Evolutionary conservation across 2,797 vertebrate genomes (phyloP).

Genomic region (Taeniopygia guttata): DNA sequence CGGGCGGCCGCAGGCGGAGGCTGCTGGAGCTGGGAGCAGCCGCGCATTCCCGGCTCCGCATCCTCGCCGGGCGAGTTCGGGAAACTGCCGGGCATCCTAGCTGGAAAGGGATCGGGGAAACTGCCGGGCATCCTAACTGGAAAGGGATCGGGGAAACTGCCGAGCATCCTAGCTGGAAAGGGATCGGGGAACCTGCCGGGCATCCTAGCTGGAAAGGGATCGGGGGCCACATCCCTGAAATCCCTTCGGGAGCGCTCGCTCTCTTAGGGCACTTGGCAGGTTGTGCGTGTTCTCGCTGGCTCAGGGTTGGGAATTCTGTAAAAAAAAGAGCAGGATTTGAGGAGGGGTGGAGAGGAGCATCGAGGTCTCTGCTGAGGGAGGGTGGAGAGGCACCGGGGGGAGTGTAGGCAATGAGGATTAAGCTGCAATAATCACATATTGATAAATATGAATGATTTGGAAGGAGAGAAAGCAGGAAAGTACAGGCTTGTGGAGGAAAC

Average conservation of each 20-base stretch:
- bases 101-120: not conserved
- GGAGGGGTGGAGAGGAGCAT: not conserved
- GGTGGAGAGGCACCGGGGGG: not conserved
- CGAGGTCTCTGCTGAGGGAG: not conserved
- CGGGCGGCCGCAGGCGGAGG: not conserved
- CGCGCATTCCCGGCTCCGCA: not conserved
- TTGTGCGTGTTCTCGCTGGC: accelerated
- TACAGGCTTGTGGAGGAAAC: not conserved
- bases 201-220: no score
- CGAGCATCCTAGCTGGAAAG: no score
- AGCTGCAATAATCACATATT: not conserved
- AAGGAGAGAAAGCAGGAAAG: not conserved
- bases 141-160: no score
- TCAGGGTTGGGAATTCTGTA: not conserved
- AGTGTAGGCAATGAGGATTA: not conserved
- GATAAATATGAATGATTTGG: not conserved
- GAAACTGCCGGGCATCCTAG: not conserved
- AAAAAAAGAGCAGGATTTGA: not conserved
- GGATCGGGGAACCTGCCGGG: no score
- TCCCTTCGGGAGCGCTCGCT: not conserved
- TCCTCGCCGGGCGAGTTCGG: not conserved
- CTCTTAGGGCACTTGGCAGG: not conserved
- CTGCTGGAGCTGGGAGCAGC: not conserved
- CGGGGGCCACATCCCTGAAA: not conserved
- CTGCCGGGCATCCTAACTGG: no score